Conservation (phyloP, 2,888 invertebrate species). For the Slavum lentiscoides region DNA sequence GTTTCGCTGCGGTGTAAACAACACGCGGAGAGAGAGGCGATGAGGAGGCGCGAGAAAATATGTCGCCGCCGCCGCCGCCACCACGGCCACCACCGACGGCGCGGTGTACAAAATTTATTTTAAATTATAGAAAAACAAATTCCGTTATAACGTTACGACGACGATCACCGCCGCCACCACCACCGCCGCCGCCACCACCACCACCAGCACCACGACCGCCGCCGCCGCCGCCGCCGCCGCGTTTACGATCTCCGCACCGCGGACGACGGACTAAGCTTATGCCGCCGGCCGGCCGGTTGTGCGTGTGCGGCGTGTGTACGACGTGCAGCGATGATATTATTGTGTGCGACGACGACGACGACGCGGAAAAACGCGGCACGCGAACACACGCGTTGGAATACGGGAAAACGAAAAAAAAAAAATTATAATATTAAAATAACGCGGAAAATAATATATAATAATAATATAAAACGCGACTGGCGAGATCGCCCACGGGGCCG, state of each 20-base stretch:
- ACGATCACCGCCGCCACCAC: background rate
- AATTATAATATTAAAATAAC: background rate
- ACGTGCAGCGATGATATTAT: background rate
- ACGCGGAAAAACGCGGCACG: background rate
- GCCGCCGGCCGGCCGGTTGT: background rate
- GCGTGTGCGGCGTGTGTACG: conserved; percentile 2
- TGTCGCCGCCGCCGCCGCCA: conserved; percentile 13
- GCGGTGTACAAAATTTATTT: conserved; percentile 4
- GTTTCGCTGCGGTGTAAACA: background rate
- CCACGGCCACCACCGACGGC: background rate
- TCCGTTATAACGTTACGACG: background rate
- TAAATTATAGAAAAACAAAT: background rate
- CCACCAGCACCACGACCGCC: background rate
- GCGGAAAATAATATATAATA: conserved; percentile 8
- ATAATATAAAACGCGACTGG: conserved; percentile 43
- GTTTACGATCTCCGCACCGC: background rate
- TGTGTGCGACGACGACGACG: conserved; percentile 6
- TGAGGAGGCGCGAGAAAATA: conserved; percentile 33
- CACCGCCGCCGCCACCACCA: background rate
- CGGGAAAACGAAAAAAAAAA: background rate
- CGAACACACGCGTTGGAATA: background rate
- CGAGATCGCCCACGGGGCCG: conserved; percentile 50
- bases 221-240: conserved; percentile 26
- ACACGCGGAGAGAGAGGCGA: background rate
- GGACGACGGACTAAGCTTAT: conserved; percentile 8